These are phyloP conservation scores for Amblyraja radiata DNA, from an alignment of 2,797 vertebrate genomes.

Conservation along the genomic window DNA sequence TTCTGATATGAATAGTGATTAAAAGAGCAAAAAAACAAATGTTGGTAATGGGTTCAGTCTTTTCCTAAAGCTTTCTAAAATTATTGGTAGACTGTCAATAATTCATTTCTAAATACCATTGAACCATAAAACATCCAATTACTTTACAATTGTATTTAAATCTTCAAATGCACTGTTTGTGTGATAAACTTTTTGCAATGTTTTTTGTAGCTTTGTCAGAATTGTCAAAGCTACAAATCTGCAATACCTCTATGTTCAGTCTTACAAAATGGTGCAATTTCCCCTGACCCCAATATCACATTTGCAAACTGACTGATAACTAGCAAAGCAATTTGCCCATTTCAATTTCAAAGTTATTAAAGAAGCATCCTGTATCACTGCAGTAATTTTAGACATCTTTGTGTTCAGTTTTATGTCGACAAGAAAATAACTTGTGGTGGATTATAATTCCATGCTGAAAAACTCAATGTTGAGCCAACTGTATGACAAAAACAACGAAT, in stretches of 20 bases:
- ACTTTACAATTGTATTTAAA: background rate
- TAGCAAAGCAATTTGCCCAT: background rate
- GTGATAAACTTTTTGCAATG: background rate
- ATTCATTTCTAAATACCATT: background rate
- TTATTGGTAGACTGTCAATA: background rate
- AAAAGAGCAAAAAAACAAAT: background rate
- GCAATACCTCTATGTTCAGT: too few species aligned
- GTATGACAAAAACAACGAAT: background rate
- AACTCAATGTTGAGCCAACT: background rate
- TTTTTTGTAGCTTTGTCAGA: background rate
- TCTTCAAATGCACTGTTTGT: background rate
- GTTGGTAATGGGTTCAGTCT: background rate
- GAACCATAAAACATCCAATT: background rate
- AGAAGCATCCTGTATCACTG: background rate
- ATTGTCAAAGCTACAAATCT: too few species aligned
- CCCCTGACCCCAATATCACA: too few species aligned
- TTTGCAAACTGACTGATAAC: background rate
- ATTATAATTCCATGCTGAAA: background rate
- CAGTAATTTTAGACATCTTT: background rate
- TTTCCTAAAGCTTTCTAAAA: background rate
- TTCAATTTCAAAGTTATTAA: conserved; percentile 2
- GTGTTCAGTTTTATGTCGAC: background rate
- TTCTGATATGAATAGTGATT: background rate
- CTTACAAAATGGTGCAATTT: too few species aligned
- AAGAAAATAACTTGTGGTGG: background rate